Evolutionary conservation across 2,888 invertebrate genomes (phyloP).

Genomic region (Agrilus mali): DNA sequence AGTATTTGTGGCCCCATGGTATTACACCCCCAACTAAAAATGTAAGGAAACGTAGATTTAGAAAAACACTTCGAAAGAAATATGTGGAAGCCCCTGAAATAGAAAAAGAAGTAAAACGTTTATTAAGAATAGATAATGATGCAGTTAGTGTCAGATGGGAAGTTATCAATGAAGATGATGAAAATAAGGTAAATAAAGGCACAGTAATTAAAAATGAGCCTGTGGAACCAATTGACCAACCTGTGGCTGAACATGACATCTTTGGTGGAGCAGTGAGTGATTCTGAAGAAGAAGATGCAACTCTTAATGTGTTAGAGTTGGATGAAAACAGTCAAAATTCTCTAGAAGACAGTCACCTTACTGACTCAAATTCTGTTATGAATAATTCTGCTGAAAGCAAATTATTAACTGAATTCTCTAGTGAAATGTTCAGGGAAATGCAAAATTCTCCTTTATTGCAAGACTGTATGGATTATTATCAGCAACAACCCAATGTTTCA

Average conservation of each 20-base stretch:
- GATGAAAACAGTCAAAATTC: conserved; percentile 68
- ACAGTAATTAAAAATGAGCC: conserved; percentile 31
- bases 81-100: conserved; percentile 95
- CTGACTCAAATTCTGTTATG: conserved; percentile 52
- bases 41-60: conserved; percentile 79
- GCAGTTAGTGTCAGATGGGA: conserved; percentile 81
- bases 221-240: conserved; percentile 26
- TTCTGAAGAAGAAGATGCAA: conserved; percentile 64
- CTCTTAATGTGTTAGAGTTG: conserved; percentile 59
- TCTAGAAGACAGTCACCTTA: conserved; percentile 58
- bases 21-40: conserved; percentile 94
- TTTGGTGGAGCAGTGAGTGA: conserved; percentile 90
- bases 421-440: conserved; percentile 42
- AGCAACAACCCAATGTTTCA: conserved; percentile 21
- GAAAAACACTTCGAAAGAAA: conserved; percentile 93
- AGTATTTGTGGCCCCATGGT: conserved; percentile 90
- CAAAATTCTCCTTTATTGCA: conserved; percentile 29
- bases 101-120: conserved; percentile 91
- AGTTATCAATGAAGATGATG: conserved; percentile 78
- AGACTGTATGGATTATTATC: conserved; percentile 29
- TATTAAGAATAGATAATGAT: conserved; percentile 85
- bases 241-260: conserved; percentile 64
- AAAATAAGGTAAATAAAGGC: conserved; percentile 39
- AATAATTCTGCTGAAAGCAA: conserved; percentile 29
- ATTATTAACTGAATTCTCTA: conserved; percentile 47